A percentile compares a stretch with the other conserved stretches of the same genome.
phyloP scores from a whole-genome alignment of 2,113 vertebrate species.

The Esox niger region DNA sequence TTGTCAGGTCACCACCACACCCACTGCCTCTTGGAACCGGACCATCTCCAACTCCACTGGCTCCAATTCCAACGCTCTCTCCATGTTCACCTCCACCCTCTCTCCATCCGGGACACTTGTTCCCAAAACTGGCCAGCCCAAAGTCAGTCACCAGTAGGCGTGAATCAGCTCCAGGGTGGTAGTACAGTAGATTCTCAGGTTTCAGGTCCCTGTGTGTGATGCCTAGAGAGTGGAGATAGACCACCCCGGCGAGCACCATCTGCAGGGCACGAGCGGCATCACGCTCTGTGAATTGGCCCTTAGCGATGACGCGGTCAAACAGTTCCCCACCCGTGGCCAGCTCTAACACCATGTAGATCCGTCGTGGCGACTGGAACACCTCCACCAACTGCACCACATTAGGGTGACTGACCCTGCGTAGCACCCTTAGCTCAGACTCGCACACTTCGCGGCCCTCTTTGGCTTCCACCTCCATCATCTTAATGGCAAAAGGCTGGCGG shows the following conservation, averaged over 20 bases:
- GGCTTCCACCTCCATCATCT: slow-evolving; percentile 64
- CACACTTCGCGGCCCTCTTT: slow-evolving; percentile 56
- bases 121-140: slow-evolving; percentile 57
- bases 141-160: slow-evolving; percentile 65
- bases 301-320: slow-evolving; percentile 61
- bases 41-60: slow-evolving; percentile 12
- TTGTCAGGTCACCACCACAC: not conserved
- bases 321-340: slow-evolving; percentile 65
- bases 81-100: not conserved
- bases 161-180: slow-evolving; percentile 63
- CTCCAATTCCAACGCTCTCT: not conserved
- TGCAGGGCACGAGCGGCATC: slow-evolving; percentile 60
- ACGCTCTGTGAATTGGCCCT: slow-evolving; percentile 61
- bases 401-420: slow-evolving; percentile 54
- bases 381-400: slow-evolving; percentile 64
- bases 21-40: slow-evolving; percentile 19
- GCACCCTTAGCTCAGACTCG: slow-evolving; percentile 60
- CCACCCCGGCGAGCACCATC: slow-evolving; percentile 58
- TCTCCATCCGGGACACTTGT: not conserved
- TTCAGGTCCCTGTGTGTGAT: slow-evolving; percentile 66
- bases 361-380: slow-evolving; percentile 60
- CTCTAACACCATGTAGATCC: slow-evolving; percentile 65
- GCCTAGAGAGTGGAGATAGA: slow-evolving; percentile 61
- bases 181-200: slow-evolving; percentile 66
- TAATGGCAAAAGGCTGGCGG: slow-evolving; percentile 66